Evolutionary conservation across 2,113 vertebrate species (phyloP).

Genomic region (Tonatia bakeri): DNA sequence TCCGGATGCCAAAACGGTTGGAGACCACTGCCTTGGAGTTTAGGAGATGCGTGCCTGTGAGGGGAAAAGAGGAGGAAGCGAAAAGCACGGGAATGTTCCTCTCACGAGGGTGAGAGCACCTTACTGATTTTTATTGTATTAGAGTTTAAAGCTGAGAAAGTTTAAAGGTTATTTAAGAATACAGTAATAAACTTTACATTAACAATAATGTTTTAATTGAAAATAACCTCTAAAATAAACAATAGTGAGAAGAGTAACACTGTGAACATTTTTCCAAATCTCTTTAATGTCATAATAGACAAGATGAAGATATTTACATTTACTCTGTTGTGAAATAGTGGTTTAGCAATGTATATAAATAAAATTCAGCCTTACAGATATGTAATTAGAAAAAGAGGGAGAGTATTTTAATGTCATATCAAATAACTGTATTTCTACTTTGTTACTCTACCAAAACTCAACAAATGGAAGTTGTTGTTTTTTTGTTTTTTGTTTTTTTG

Average conservation of each 20-base stretch:
- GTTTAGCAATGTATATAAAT: not conserved
- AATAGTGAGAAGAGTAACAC: not conserved
- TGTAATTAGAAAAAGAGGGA: not conserved
- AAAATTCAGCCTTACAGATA: not conserved
- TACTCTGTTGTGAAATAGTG: not conserved
- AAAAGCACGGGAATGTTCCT: no score
- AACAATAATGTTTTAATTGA: not conserved
- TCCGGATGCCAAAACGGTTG: no score
- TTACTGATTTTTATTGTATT: not conserved
- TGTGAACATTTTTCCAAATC: not conserved
- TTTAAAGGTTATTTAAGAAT: not conserved
- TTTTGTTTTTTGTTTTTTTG: no score
- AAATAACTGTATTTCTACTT: not conserved
- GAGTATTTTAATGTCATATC: not conserved
- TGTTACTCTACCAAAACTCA: not conserved
- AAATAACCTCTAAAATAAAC: not conserved
- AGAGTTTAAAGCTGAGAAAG: conserved; percentile 15
- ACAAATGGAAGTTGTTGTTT: not conserved
- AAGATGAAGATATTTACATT: not conserved
- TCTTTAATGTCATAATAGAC: not conserved
- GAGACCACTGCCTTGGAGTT: no score
- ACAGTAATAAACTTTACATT: not conserved
- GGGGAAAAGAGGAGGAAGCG: no score
- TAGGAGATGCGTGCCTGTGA: no score
- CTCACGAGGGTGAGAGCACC: no score